phyloP scores from a whole-genome alignment of 1,140 invertebrate genomes.

The Tribolium castaneum region DNA sequence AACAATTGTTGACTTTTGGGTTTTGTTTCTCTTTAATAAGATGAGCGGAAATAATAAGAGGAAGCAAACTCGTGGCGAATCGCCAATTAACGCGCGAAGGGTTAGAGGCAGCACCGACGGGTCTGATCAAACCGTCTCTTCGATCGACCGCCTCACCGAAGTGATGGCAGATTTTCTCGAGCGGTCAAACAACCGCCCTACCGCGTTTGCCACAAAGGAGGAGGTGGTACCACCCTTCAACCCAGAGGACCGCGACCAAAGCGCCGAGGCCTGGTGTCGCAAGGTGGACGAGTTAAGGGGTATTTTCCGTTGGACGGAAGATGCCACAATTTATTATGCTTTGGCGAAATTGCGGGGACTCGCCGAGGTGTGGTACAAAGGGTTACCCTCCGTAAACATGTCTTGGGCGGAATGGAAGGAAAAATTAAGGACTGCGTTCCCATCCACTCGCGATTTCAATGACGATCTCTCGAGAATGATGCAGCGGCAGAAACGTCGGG shows the following conservation, averaged over 20 bases:
- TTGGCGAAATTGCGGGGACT: conserved; percentile 57
- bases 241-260: background rate
- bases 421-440: conserved; percentile 57
- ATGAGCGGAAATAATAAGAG: no score
- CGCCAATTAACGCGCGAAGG: background rate
- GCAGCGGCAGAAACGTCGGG: conserved; percentile 1
- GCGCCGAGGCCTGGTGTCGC: conserved; percentile 43
- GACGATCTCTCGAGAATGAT: conserved; percentile 55
- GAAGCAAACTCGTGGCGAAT: background rate
- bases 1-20: background rate
- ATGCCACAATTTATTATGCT: conserved; percentile 51
- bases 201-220: background rate
- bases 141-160: background rate
- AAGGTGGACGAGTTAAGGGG: conserved; percentile 56
- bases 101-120: background rate
- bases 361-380: conserved; percentile 58
- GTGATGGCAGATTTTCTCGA: background rate
- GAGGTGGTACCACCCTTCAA: conserved; percentile 20
- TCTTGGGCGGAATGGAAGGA: conserved; percentile 61
- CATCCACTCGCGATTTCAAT: conserved; percentile 50
- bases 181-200: background rate
- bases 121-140: background rate
- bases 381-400: conserved; percentile 52
- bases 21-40: no score
- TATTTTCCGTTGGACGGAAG: conserved; percentile 49